A percentile compares a stretch with the other conserved stretches of the same genome.
phyloP scores from a whole-genome alignment of 2,888 invertebrate species.

The Drosophila engyochracea region DNA sequence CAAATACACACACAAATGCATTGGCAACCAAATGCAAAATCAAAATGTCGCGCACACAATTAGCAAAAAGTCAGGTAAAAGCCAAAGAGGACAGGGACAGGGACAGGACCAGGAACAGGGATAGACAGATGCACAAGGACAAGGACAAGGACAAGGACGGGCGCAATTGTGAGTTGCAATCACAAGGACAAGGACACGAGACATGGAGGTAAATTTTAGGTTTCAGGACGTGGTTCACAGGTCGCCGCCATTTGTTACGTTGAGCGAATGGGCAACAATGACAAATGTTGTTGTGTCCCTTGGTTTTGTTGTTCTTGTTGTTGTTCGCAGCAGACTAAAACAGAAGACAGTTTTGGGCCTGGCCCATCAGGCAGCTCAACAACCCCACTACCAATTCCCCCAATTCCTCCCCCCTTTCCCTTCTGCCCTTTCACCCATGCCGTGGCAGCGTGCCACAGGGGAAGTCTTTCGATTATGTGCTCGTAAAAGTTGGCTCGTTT shows the following conservation, averaged over 20 bases:
- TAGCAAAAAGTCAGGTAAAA: constrained; percentile 50
- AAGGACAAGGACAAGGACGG: constrained; percentile 7
- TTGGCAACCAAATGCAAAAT: constrained; percentile 27
- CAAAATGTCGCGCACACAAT: constrained; percentile 65
- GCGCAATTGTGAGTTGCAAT: neutral
- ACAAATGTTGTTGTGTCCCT: constrained; percentile 30
- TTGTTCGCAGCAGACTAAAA: constrained; percentile 41
- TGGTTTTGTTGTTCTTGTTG: constrained; percentile 3
- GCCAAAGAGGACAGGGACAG: neutral
- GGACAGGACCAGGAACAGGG: neutral
- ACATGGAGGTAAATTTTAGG: neutral
- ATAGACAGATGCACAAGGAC: neutral
- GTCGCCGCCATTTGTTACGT: constrained; percentile 53
- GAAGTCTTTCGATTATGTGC: constrained; percentile 78
- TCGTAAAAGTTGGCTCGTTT: constrained; percentile 76
- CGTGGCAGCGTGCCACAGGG: constrained; percentile 12
- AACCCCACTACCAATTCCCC: neutral
- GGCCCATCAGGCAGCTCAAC: constrained; percentile 5
- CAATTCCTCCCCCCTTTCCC: neutral
- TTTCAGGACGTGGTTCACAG: constrained; percentile 15
- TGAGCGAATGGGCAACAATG: constrained; percentile 54
- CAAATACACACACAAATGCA: neutral
- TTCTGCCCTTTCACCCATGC: neutral
- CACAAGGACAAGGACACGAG: constrained; percentile 26
- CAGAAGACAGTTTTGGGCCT: constrained; percentile 56